phyloP scores from a whole-genome alignment of 2,888 invertebrate genomes.

The Clistopyga incitator region DNA sequence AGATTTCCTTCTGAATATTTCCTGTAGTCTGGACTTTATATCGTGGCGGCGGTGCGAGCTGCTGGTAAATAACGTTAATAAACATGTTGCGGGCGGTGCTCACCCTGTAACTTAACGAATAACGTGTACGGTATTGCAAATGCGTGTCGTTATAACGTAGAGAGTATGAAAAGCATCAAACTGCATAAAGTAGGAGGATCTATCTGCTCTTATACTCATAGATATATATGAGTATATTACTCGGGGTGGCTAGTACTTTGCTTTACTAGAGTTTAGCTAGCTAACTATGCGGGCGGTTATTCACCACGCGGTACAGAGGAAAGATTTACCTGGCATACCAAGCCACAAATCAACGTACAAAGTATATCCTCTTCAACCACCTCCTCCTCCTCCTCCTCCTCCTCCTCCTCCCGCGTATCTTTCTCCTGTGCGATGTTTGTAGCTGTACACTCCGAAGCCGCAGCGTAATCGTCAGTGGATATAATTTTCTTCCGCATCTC shows the following conservation, averaged over 20 bases:
- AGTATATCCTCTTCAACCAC: slow-evolving; percentile 54
- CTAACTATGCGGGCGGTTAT: slow-evolving; percentile 54
- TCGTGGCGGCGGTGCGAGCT: slow-evolving; percentile 22
- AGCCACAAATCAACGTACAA: slow-evolving; percentile 73
- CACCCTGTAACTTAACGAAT: slow-evolving; percentile 57
- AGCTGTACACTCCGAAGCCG: slow-evolving; percentile 15
- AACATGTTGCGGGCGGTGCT: slow-evolving; percentile 67
- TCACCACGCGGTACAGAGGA: slow-evolving; percentile 21
- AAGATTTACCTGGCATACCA: slow-evolving; percentile 69
- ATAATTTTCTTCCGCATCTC: slow-evolving; percentile 46
- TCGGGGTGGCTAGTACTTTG: neutral
- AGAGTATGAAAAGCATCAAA: slow-evolving; percentile 27
- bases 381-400: slow-evolving; percentile 29
- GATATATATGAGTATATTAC: neutral
- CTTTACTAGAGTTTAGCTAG: slow-evolving; percentile 35
- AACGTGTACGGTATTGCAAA: slow-evolving; percentile 10
- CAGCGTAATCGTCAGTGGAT: slow-evolving; percentile 46
- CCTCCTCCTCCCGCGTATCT: slow-evolving; percentile 22
- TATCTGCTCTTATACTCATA: neutral
- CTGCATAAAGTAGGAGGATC: slow-evolving; percentile 1
- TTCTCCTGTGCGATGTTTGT: slow-evolving; percentile 23
- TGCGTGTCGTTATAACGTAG: slow-evolving; percentile 43
- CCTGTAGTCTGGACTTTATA: neutral
- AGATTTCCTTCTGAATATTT: neutral
- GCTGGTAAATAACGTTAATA: slow-evolving; percentile 70